Evolutionary conservation across 1,140 invertebrate species (phyloP), one percentile per base, ranked within the genome.

Genomic region (Hypothenemus hampei): DNA sequence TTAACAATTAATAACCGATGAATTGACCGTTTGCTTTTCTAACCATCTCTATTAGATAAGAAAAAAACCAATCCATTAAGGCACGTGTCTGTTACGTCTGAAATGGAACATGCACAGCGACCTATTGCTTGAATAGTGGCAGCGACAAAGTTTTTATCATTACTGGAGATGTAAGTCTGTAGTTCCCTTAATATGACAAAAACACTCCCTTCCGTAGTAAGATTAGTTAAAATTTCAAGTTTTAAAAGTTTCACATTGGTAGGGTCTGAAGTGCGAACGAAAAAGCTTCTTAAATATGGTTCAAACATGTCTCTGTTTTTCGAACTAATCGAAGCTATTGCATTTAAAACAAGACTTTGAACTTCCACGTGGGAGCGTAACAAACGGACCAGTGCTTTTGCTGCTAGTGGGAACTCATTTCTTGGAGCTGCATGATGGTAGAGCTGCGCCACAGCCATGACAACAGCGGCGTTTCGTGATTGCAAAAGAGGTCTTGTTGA

Each of bases 41-140:
- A 73, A 94, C 93, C 92, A 78, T 97, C 92, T 73, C 88, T 85
- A 72, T 95, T 96, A 4, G 93, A 97, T 29, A 99, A 78, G 46
- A 99, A 77, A 59, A 89, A 86, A 7, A 99, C 87, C 11, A 99
- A 77, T 18, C 95, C 96, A 75, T 85, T 93, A 6, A 99, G 76
- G 73, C 97, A 99, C 21, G 89, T 91, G 71, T 98, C 94, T 0
- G 94, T 94, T 8, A 97, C 89, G 66, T 91, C 87, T 60, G 88
- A 85, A 46, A 98, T 95, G 62, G 86, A 88, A 26, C 89, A 91
- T 1, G 93, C 93, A 73, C 90, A 88, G 47, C 87, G 75, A 16
- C 94, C 97, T 65, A 99, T 99, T 1, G 95, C 93, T 74, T 98
- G 94, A 61, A 99, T 97, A 11, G 97, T 94, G 15, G 94, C 93